These are phyloP conservation scores for Nerophis ophidion DNA, from an alignment of 2,113 vertebrate genomes.

Conservation along the genomic window DNA sequence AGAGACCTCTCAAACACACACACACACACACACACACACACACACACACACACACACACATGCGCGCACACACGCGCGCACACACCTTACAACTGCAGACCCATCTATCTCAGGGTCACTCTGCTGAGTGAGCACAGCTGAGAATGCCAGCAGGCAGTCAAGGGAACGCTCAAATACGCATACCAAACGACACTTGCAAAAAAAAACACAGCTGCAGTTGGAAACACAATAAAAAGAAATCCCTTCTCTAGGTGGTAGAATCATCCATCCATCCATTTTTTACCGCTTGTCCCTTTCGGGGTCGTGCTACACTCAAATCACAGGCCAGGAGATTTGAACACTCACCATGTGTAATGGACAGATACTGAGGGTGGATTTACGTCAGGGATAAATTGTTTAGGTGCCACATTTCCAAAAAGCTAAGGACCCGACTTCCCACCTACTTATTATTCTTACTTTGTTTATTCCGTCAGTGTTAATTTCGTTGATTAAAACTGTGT, in stretches of 20 bases:
- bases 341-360: no score
- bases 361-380: no score
- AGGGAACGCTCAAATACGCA: conserved; percentile 40
- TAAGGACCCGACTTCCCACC: no score
- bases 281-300: no score
- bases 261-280: no score
- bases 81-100: conserved; percentile 39
- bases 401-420: no score
- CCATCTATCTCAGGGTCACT: conserved; percentile 59
- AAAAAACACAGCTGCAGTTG: neutral
- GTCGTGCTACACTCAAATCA: neutral
- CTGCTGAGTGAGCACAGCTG: conserved; percentile 63
- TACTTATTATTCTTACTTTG: no score
- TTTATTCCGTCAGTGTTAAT: no score
- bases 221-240: conserved; percentile 1
- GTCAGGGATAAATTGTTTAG: no score
- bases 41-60: conserved; percentile 15
- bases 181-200: conserved; percentile 32
- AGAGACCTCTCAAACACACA: conserved; percentile 32
- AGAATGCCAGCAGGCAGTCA: conserved; percentile 32
- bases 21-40: neutral
- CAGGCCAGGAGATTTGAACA: neutral
- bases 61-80: neutral
- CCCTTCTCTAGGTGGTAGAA: no score
- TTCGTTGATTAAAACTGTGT: no score